Base-by-base conservation (phyloP, 2,113 vertebrate genomes). In the Macrotis lagotis region DNA sequence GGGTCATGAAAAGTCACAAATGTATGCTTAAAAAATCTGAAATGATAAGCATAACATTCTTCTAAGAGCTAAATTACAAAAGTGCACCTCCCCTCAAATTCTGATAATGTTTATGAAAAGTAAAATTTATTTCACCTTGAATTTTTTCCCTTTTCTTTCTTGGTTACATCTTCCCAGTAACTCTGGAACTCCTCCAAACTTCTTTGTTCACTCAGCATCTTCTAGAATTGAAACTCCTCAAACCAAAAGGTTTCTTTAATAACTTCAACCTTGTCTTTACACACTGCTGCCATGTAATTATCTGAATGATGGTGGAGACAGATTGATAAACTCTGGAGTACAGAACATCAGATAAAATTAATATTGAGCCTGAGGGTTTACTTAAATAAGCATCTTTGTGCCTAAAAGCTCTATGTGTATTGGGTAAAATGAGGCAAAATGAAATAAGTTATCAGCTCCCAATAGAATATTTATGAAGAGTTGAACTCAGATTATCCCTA, bases 311-410 rank as follows among this genome's bases (percentile, higher is more conserved):
- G 66, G 14, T 74, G 37, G 37, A 44, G 66, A 74, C 66, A n/a
- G 16, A 74, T 44, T n/a, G 2, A 44, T 74, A 44, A 74, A 19
- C 66, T 74, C 37, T 22, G 66, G 37, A 19, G 66, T 22, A 74
- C 14, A 22, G 37, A 74, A 44, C n/a, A 91, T 22, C 28, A 91
- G 48, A n/a, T 7, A 50, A 47, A 90, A 94, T 91, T 52, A 95
- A 91, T 24, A 0, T n/a, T 44, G 50, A 66, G 59, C 91, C 28
- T 14, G 88, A 53, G 26, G 51, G 49, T 92, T 50, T 93, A 51
- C 50, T 0, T 90, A 95, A 95, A 16, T 90, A 95, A 95, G 25
- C 44, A 95, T 1, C 31, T 90, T 94, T 52, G 88, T 91, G 51
- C 7, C 8, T 11, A 95, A 88, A 74, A 89, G 90, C 2, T 92